Evolutionary conservation across 2,888 invertebrate species (phyloP).

Genomic region (Callyntrura guangdongensis): DNA sequence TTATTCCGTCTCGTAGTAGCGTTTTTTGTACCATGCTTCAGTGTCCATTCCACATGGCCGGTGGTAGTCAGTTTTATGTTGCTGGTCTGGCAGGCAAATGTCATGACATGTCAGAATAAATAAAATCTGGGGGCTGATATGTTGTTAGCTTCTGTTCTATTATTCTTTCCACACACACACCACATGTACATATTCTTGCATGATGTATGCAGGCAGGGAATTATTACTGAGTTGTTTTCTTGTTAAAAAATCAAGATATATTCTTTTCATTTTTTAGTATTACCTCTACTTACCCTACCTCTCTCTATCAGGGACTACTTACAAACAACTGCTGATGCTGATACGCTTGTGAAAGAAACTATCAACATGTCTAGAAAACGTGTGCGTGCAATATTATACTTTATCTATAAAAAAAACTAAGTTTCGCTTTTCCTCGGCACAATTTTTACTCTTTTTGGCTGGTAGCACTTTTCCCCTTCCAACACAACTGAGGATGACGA

Average conservation of each 20-base stretch:
- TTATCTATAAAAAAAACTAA: no score
- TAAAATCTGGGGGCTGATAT: constrained; percentile 44
- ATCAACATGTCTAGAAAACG: constrained; percentile 34
- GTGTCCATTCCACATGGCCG: constrained; percentile 8
- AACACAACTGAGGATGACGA: no score
- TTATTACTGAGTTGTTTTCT: background rate
- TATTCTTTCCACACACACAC: background rate
- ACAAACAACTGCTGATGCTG: no score
- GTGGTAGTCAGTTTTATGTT: no score
- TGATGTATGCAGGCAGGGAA: background rate
- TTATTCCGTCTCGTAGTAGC: constrained; percentile 2
- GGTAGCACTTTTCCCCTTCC: no score
- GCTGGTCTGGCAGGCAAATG: constrained; percentile 50
- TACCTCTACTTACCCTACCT: no score
- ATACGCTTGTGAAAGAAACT: background rate
- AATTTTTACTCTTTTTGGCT: constrained; percentile 34
- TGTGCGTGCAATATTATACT: constrained; percentile 68
- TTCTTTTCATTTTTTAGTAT: background rate
- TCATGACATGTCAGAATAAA: constrained; percentile 76
- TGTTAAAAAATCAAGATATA: background rate
- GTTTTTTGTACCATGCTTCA: no score
- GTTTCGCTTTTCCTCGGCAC: background rate
- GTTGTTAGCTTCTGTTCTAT: constrained; percentile 23
- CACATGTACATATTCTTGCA: constrained; percentile 41
- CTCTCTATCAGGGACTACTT: no score